Percentiles rank a stretch among this genome's conserved stretches.
Evolutionary conservation across 2,113 vertebrate genomes (phyloP).

Genomic region (Anoura caudifer): DNA sequence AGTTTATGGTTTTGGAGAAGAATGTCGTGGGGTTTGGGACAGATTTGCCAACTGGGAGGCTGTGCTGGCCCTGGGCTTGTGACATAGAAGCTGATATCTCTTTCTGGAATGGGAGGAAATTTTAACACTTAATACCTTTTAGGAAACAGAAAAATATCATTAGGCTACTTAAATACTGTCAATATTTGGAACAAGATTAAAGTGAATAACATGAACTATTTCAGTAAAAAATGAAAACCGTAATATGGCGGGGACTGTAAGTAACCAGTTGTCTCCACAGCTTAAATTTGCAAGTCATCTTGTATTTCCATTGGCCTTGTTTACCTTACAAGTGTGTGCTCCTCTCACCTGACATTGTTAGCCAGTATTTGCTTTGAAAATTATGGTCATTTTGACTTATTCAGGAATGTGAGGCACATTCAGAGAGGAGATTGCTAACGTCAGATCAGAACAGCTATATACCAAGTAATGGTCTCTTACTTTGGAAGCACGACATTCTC

Average conservation of each 20-base stretch:
- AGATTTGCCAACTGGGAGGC: neutral
- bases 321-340: neutral
- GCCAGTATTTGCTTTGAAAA: neutral
- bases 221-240: neutral
- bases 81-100: neutral
- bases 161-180: neutral
- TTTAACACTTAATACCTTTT: neutral
- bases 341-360: neutral
- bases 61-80: neutral
- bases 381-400: neutral
- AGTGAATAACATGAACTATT: neutral
- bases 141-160: conserved; percentile 1
- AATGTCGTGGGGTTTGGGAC: neutral
- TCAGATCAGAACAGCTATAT: neutral
- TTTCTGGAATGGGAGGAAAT: neutral
- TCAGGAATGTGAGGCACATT: conserved; percentile 23
- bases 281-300: neutral
- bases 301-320: neutral
- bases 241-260: neutral
- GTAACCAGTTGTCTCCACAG: neutral
- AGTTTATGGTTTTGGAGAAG: neutral
- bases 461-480: neutral
- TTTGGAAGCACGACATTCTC: neutral
- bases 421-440: neutral
- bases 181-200: neutral